Evolutionary conservation across 2,113 vertebrate genomes (phyloP), one percentile per base, ranked within the genome.

Genomic region (Perccottus glenii): DNA sequence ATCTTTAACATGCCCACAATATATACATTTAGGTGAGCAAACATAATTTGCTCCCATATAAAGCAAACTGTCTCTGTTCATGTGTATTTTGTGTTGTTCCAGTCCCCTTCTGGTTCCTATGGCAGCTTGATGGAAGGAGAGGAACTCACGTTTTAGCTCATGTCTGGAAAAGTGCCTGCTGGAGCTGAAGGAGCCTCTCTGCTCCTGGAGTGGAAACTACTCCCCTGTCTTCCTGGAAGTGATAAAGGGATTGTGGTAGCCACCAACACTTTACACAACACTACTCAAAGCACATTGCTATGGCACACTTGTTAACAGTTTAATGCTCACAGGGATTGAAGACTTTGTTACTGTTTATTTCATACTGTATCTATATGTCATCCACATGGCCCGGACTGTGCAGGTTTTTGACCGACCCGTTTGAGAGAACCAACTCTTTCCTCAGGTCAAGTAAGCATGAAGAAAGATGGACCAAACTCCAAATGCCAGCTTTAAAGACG

Each of bases 111-210:
- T 11, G 0, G 78, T 82, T 80, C 67, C 65, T 73, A 66, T 70
- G 67, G 75, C 64, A 78, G 73, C 58, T 53, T 50, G 55, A 78
- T 55, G 63, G 70, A 78, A 63, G 58, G 33, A 45, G 35, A 81
- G 51, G n/a, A 49, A 55, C 44, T 16, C 36, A 40, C 0, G 36
- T 70, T 64, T 56, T 69, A 70, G 66, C 63, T 78, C 59, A 77
- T 64, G 70, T 59, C 73, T 86, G 83, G 74, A 85, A 73, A 70
- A 6, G 11, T 15, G 81, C 78, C 86, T 52, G 74, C 60, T 78
- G 77, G 60, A 80, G 48, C 60, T n/a, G 5, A 4, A 62, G 33
- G 60, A 61, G 47, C 19, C 6, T 66, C 57, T 48, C 46, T 77
- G 19, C 64, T 68, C 62, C 80, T 77, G 70, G 69, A 72, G 61